Evolutionary conservation across 1,140 invertebrate genomes (phyloP), one percentile per base, ranked within the genome.

Genomic region (Formica exsecta): DNA sequence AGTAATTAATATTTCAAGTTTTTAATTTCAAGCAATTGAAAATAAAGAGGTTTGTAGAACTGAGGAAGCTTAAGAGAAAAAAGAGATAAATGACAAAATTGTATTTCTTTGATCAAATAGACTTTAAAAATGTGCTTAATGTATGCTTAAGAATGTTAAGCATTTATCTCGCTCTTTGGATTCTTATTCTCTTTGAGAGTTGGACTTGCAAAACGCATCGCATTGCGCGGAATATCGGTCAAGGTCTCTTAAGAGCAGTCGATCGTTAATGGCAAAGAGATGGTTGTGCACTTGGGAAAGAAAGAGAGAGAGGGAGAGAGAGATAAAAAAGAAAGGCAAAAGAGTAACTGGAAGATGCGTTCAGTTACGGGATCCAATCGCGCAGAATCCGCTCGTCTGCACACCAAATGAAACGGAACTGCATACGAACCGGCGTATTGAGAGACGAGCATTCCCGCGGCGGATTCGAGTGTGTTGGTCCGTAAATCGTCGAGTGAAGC

Each of bases 381-480:
- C 25, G 64, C 66, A 59, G 66, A 61, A 71, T 59, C 38, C 68
- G 7, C 79, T 36, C 32, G n/a, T 32, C 51, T 48, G 64, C 7
- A 48, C 48, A 41, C 41, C 11, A 25, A 62, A 16, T 9, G 51
- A 85, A 70, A 62, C 61, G 32, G 32, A 68, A 81, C 73, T 79
- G 84, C 44, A 9, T 87, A 93, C 92, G 93, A 95, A 97, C 97
- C 97, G 85, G 98, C 97, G 94, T 99, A 99, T 94, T 99, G 98
- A 1, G 98, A 99, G 66, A 99, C 98, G 86, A 98, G 96, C 80
- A 97, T 97, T 57, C 98, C 98, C 74, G 98, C 98, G 9, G 98
- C 98, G 11, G 98, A 99, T 95, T 99, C 98, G 61, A 99, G 95
- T 6, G 98, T 99, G 93, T 99, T 99, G 32, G 98, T 99, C 91